Base-by-base conservation (phyloP, 2,888 invertebrate species). In the Nomada ruficornis region DNA sequence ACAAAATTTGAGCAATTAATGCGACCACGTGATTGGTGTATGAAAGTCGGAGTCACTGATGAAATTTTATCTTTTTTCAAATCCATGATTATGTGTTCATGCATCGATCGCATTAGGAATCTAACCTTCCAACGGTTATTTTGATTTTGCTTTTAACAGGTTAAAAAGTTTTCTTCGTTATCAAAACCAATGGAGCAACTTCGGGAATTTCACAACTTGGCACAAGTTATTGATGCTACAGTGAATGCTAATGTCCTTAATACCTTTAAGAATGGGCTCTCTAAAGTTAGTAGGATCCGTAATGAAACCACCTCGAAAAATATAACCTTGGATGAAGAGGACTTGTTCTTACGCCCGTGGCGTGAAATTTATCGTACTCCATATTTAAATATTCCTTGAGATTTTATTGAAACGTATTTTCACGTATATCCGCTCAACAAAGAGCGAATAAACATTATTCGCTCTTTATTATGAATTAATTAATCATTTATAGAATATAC, bases 161-260 rank as follows among this genome's bases (percentile, higher is more conserved):
- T 52, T 9, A 13, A 42, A 18, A 44, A 52, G 52, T 72, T 78
- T 78, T 78, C 78, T 72, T 72, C 70, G 20, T n/a, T 23, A 52
- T 65, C 65, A 54, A 54, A 42, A 55, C n/a, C 44, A 11, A 2
- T 20, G 23, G 23, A n/a, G 0, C 1, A 20, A 10, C 15, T 15
- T 42, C n/a, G 42, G 55, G 42, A 62, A 36, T n/a, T 47, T 57
- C 47, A n/a, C 3, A 73, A 60, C 18, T 73, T 64, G 57, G 55
- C 26, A 57, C 3, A 64, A 73, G 44, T 20, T 55, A 29, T 10
- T 4, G 55, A n/a, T 60, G 15, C 20, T 69, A 62, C 29, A 29
- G 10, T 20, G 11, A 15, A 20, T 26, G 20, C 54, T 52, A 44
- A 42, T 42, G 20, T 23, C 55, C 36, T 9, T 29, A 20, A 67